phyloP scores from a whole-genome alignment of 2,888 invertebrate genomes.

The Caenorhabditis parvicauda region DNA sequence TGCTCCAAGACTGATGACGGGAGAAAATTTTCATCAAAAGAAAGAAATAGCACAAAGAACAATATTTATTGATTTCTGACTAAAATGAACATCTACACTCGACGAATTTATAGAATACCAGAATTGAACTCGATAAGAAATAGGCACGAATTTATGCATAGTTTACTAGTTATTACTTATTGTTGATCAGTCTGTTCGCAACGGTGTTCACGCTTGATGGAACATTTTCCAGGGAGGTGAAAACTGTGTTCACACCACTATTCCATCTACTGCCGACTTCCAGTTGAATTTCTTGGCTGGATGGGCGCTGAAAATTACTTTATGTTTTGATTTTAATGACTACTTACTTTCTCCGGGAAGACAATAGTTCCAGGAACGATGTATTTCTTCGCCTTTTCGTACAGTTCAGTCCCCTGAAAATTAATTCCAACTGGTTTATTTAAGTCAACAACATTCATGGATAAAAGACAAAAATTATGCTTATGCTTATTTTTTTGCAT shows the following conservation, averaged over 20 bases:
- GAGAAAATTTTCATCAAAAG: too few species aligned
- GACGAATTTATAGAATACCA: too few species aligned
- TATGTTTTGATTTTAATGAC: slow-evolving; percentile 1
- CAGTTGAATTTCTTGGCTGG: slow-evolving; percentile 46
- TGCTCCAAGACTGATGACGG: too few species aligned
- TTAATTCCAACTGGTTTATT: background rate
- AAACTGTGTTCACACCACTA: slow-evolving; percentile 46
- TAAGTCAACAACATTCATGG: background rate
- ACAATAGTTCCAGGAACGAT: slow-evolving; percentile 58
- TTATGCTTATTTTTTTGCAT: too few species aligned
- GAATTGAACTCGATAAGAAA: background rate
- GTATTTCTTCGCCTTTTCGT: slow-evolving; percentile 51
- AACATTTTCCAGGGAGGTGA: slow-evolving; percentile 42
- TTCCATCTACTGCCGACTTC: slow-evolving; percentile 53
- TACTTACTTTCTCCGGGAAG: slow-evolving; percentile 48
- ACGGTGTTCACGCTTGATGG: slow-evolving; percentile 50
- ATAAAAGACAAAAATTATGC: too few species aligned
- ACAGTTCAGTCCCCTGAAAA: slow-evolving; percentile 44
- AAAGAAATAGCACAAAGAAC: too few species aligned
- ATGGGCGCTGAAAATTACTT: slow-evolving; percentile 42
- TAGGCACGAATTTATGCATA: background rate
- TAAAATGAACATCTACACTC: too few species aligned
- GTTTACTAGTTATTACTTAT: slow-evolving; percentile 29
- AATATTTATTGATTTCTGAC: too few species aligned
- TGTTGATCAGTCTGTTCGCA: slow-evolving; percentile 48